A percentile compares a stretch with the other conserved stretches of the same genome.
These are phyloP conservation scores for Phalera bucephala DNA, from an alignment of 2,888 invertebrate genomes.

Conservation along the genomic window DNA sequence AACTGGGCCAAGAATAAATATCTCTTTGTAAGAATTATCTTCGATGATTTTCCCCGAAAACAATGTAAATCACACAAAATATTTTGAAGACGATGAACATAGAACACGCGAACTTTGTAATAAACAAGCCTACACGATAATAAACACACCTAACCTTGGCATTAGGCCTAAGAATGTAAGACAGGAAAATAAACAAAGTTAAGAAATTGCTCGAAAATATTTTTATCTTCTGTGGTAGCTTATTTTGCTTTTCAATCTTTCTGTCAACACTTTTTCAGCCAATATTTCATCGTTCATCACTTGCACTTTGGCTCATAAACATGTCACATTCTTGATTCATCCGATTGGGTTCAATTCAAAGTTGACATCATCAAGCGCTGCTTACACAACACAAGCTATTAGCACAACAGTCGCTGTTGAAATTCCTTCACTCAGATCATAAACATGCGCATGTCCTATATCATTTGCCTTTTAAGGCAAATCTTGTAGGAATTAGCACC, in stretches of 20 bases:
- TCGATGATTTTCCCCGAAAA: no score
- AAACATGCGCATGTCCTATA: slow-evolving; percentile 13
- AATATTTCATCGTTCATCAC: slow-evolving; percentile 5
- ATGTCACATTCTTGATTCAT: slow-evolving; percentile 41
- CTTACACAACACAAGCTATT: slow-evolving; percentile 49
- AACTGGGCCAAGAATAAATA: no score
- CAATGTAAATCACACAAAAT: not conserved
- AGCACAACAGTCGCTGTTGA: slow-evolving; percentile 33
- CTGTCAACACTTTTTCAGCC: slow-evolving; percentile 14
- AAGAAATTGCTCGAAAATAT: not conserved
- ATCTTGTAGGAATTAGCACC: not conserved
- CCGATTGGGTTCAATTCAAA: slow-evolving; percentile 52
- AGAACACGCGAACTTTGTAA: not conserved
- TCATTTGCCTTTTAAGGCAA: slow-evolving; percentile 18
- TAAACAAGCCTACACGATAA: slow-evolving; percentile 1
- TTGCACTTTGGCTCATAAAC: slow-evolving; percentile 23
- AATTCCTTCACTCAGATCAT: slow-evolving; percentile 43
- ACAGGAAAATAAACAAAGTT: not conserved
- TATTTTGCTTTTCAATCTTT: not conserved
- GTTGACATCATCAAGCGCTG: slow-evolving; percentile 50
- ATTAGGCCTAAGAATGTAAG: slow-evolving; percentile 1
- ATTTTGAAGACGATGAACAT: not conserved
- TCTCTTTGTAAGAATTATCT: no score
- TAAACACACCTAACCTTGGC: slow-evolving; percentile 1
- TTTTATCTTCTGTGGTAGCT: not conserved